Percentiles rank a stretch among this genome's conserved stretches.
Conservation (phyloP, 2,797 vertebrate genomes). For the Poeciliopsis paucimaculata region DNA sequence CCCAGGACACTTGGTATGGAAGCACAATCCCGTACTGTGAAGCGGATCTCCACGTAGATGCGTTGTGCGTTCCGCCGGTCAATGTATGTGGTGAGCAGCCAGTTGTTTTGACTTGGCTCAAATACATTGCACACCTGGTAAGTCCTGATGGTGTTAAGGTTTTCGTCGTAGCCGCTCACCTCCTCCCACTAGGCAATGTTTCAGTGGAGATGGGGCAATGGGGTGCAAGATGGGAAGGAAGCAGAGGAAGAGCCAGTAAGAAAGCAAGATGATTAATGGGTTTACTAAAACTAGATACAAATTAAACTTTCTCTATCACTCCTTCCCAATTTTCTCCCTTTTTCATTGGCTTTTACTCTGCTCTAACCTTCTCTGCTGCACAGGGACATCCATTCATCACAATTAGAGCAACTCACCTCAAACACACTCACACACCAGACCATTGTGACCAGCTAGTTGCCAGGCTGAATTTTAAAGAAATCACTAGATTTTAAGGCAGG, state of each 20-base stretch:
- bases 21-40: slow-evolving; percentile 97
- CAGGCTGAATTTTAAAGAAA: slow-evolving; percentile 21
- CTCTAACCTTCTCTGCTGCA: slow-evolving; percentile 51
- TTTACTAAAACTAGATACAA: slow-evolving; percentile 69
- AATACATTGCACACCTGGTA: slow-evolving; percentile 99
- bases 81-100: slow-evolving; percentile 97
- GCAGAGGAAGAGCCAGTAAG: slow-evolving; percentile 18
- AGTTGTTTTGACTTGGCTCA: slow-evolving; percentile 98
- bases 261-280: slow-evolving; percentile 68
- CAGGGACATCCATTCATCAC: slow-evolving; percentile 70
- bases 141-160: slow-evolving; percentile 97
- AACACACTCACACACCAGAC: slow-evolving; percentile 39
- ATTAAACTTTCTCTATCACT: slow-evolving; percentile 66
- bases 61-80: slow-evolving; percentile 91
- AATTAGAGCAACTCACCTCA: slow-evolving; percentile 69
- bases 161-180: slow-evolving; percentile 98
- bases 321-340: slow-evolving; percentile 40
- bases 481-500: slow-evolving; percentile 11
- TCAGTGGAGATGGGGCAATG: slow-evolving; percentile 7
- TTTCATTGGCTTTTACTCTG: slow-evolving; percentile 33
- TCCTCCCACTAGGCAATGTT: slow-evolving; percentile 90
- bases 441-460: slow-evolving; percentile 29
- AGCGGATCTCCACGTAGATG: slow-evolving; percentile 98
- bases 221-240: slow-evolving; percentile 22
- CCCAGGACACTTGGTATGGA: slow-evolving; percentile 97